Base-by-base conservation (phyloP, 2,113 vertebrate species). In the Baryphthengus martii region DNA sequence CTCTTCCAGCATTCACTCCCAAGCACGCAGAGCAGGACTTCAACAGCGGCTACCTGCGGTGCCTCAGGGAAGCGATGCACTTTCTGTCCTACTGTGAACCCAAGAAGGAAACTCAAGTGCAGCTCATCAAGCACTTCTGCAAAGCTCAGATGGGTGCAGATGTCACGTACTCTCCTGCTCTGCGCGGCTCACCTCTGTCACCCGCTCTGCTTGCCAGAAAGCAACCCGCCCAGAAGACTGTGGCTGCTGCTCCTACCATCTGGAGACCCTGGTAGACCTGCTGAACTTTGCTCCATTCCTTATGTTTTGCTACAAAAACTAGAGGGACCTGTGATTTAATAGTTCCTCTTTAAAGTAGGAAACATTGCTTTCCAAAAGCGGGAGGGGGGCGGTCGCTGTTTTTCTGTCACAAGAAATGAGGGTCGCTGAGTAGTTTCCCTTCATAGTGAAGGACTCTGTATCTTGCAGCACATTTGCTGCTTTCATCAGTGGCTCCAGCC, bases 211-310 rank as follows among this genome's bases (percentile, higher is more conserved):
- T 49, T 3, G 47, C 91, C 90, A 95, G 97, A 86, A 97, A 98
- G 94, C 96, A 96, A 62, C 90, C 91, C 4, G 63, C 65, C 53
- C 96, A 95, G 66, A 95, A 93, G 87, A 91, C 73, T 3, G 6
- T 33, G 28, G 5, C 74, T 33, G 45, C 78, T 17, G 93, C 91
- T 42, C 77, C 92, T 1, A 23, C 97, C 3, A 93, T 99, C 86
- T 99, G 99, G 99, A 99, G 99, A 94, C 99, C 99, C 5, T 99
- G 98, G 99, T 98, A 98, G 97, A 97, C 14, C 78, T 62, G 44
- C 39, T 72, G 90, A 88, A 68, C 82, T 62, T 25, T 19, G 33
- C 39, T 31, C 70, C 67, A 25, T 37, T 21, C 45, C 44, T 26
- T 26, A 4, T 29, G 26, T 56, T 75, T 49, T 68, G 56, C 79